These are phyloP conservation scores for Sceloporus undulatus DNA, from an alignment of 2,113 vertebrate species.

Conservation along the genomic window DNA sequence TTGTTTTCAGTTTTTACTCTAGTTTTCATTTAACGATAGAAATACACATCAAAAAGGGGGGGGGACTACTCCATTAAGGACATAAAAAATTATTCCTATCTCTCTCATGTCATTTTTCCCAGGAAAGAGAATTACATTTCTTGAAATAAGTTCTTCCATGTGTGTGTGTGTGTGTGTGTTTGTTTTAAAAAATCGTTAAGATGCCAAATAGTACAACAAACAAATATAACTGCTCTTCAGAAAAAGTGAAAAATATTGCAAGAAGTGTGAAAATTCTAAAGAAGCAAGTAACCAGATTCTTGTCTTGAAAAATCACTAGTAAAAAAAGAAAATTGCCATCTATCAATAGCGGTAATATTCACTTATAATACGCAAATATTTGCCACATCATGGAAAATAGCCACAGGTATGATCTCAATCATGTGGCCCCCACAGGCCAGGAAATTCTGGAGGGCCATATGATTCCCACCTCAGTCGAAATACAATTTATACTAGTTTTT, in stretches of 20 bases:
- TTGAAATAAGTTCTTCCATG: background rate
- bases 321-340: background rate
- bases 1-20: background rate
- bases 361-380: background rate
- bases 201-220: background rate
- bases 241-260: background rate
- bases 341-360: background rate
- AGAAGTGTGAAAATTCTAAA: background rate
- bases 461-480: no score
- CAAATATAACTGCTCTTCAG: background rate
- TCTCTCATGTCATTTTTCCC: background rate
- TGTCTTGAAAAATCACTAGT: rapidly evolving
- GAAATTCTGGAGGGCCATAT: no score
- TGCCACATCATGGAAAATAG: background rate
- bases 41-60: background rate
- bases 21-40: background rate
- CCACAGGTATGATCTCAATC: no score
- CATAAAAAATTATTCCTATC: background rate
- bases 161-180: no score
- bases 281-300: background rate
- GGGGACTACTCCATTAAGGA: background rate
- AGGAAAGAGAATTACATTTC: background rate
- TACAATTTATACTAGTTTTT: no score
- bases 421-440: no score
- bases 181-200: background rate